Base-by-base conservation (phyloP, 2,797 vertebrate genomes). In the Lateolabrax maculatus region DNA sequence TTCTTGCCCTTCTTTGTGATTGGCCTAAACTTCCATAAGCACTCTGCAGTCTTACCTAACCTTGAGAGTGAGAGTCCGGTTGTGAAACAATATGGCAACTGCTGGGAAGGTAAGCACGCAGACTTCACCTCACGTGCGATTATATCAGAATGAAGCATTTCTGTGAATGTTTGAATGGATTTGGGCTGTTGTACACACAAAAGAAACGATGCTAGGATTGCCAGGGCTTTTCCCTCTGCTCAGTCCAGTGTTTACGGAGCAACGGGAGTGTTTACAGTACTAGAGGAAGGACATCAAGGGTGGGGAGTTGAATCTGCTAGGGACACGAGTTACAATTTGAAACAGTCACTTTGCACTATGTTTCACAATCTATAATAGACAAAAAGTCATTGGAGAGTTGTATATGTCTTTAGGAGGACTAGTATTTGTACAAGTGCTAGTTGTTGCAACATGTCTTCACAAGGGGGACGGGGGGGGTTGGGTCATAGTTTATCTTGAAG, bases 21-120 rank as follows among this genome's bases (percentile, higher is more conserved):
- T 84, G 72, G 77, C 66, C 27, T 1, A 52, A 51, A 62, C 52
- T 2, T 0, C 41, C 69, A 80, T 69, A 89, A 77, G 5, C 31
- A 39, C 9, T 18, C 8, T 13, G 2, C 12, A 12, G 12, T 68
- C 3, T 57, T 12, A 19, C 18, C 36, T 71, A n/a, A 77, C n/a
- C 55, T 36, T 34, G 21, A 3, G 46, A 70, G 55, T 3, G 7
- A 29, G 25, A 18, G 7, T 62, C 19, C 2, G 12, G 6, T 37
- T 57, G 49, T 53, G 46, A 70, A 43, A 71, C 74, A 81, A 9
- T 72, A 89, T 90, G 84, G 71, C 70, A 31, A 80, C 82, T 3
- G 12, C 51, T 71, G 84, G 75, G 15, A 81, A 68, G 83, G 87
- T 90, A 82, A 81, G 84, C 12, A 25, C 5, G 0, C 58, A 25